These are phyloP conservation scores for Invenusta paracnida DNA, from an alignment of 2,888 invertebrate genomes.

Conservation along the genomic window DNA sequence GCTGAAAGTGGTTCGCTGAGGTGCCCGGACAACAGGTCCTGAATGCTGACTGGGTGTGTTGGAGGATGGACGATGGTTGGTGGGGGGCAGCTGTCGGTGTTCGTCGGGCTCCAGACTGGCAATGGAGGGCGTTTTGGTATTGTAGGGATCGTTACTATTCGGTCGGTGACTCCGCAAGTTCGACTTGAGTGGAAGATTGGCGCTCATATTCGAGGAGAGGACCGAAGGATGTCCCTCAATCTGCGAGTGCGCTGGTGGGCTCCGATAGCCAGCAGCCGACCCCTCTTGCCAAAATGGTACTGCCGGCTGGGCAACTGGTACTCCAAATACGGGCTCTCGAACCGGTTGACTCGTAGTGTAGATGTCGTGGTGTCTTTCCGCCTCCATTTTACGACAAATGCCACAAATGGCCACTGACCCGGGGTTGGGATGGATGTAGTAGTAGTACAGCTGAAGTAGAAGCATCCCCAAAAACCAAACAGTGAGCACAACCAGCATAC, in stretches of 20 bases:
- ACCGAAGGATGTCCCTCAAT: not conserved
- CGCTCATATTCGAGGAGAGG: not conserved
- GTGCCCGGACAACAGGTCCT: not conserved
- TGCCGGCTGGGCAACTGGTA: constrained; percentile 27
- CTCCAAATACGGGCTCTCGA: constrained; percentile 33
- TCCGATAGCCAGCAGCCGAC: not conserved
- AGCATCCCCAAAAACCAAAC: constrained; percentile 14
- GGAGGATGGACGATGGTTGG: not conserved
- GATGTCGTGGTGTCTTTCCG: not conserved
- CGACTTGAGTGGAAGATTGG: not conserved
- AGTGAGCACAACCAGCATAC: not conserved
- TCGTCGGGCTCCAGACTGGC: not conserved
- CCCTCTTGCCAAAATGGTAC: constrained; percentile 28
- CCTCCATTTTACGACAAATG: not conserved
- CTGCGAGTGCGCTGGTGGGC: not conserved
- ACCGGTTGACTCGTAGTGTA: not conserved
- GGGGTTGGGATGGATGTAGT: constrained; percentile 4
- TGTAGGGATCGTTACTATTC: not conserved
- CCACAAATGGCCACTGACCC: not conserved
- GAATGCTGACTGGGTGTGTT: not conserved
- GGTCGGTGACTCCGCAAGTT: not conserved
- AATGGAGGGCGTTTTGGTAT: not conserved
- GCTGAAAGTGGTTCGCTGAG: not conserved
- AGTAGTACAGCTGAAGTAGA: constrained; percentile 31
- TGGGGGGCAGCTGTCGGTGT: not conserved